Evolutionary conservation across 2,113 vertebrate species (phyloP).

Genomic region (Columba livia): DNA sequence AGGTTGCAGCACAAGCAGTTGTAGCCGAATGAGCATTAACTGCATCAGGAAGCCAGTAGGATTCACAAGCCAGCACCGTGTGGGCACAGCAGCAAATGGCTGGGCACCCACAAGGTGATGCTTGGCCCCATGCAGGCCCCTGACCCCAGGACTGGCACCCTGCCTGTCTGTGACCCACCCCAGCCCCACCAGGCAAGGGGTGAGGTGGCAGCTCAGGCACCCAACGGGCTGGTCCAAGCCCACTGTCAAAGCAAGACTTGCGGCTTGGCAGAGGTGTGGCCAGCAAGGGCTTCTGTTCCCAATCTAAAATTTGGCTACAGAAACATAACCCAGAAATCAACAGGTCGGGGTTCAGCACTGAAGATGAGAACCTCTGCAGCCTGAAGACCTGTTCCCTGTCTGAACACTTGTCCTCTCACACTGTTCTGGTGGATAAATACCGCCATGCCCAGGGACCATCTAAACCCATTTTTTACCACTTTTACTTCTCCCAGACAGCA

Average conservation of each 20-base stretch:
- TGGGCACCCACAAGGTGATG: not conserved
- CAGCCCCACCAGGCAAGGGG: rapidly evolving
- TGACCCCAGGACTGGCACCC: not conserved
- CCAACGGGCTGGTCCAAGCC: not conserved
- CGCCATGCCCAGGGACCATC: not conserved
- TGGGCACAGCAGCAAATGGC: not conserved
- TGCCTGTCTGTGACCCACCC: not conserved
- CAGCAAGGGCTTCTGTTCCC: not conserved
- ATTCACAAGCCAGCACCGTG: not conserved
- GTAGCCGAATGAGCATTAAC: not conserved
- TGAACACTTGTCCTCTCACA: not conserved
- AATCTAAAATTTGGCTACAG: not conserved
- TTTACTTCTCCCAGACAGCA: not conserved
- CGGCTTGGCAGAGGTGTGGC: not conserved
- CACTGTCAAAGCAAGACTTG: not conserved
- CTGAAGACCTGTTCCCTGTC: not conserved
- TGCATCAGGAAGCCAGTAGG: not conserved
- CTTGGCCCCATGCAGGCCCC: not conserved
- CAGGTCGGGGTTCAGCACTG: not conserved
- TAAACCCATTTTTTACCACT: not conserved
- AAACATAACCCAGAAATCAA: not conserved
- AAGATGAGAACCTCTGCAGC: not conserved
- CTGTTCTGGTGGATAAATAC: not conserved
- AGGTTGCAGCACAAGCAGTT: not conserved
- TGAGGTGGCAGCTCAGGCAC: not conserved